These are phyloP conservation scores for Lissonota sp. DNA, from an alignment of 2,888 invertebrate species.

Conservation along the genomic window DNA sequence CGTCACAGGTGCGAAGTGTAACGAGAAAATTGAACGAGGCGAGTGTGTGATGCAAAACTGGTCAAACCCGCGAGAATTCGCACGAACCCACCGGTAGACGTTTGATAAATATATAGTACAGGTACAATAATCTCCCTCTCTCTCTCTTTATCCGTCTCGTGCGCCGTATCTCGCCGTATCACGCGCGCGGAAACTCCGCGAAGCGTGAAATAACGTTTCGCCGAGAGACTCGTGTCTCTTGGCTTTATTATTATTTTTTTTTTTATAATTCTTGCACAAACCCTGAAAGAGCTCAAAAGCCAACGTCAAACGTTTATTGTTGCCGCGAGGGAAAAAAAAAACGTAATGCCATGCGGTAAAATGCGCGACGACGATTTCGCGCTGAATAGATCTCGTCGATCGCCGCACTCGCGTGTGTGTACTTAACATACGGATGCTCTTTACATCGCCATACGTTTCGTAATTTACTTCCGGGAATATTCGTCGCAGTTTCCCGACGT, in stretches of 20 bases:
- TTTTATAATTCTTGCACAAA: too few relatives aligned
- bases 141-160: slow-evolving; percentile 6
- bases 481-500: slow-evolving; percentile 51
- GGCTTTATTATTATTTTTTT: too few relatives aligned
- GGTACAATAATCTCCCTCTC: too few relatives aligned
- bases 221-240: slow-evolving; percentile 2
- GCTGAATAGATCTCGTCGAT: too few relatives aligned
- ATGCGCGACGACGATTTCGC: too few relatives aligned
- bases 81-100: background rate
- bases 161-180: slow-evolving; percentile 1
- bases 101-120: slow-evolving; percentile 3
- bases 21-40: slow-evolving; percentile 12
- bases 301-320: too few relatives aligned
- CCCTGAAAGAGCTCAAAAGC: too few relatives aligned
- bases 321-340: too few relatives aligned
- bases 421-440: too few relatives aligned
- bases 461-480: slow-evolving; percentile 70
- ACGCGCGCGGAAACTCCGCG: slow-evolving; percentile 48
- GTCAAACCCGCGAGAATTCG: slow-evolving; percentile 8
- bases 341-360: too few relatives aligned
- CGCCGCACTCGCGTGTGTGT: too few relatives aligned
- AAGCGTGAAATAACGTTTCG: slow-evolving; percentile 69
- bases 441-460: background rate
- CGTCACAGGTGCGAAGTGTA: slow-evolving; percentile 33
- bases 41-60: slow-evolving; percentile 6